These are phyloP conservation scores for Teleogryllus oceanicus DNA, from an alignment of 2,888 invertebrate genomes.

Conservation along the genomic window DNA sequence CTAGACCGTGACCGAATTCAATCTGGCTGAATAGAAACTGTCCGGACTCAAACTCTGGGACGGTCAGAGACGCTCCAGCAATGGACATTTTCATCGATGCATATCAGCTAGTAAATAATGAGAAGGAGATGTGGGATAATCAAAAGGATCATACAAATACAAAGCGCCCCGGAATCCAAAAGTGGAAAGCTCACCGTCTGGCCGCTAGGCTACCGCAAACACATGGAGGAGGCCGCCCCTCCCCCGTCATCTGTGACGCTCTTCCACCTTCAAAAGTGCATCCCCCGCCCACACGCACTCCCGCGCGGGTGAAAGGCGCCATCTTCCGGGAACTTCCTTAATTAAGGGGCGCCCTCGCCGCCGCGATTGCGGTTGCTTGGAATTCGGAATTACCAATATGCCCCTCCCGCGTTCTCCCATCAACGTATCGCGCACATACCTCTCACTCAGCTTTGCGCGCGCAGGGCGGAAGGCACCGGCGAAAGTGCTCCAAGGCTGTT, in stretches of 20 bases:
- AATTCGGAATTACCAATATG: neutral
- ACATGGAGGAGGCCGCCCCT: neutral
- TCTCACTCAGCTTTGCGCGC: neutral
- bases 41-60: no score
- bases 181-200: no score
- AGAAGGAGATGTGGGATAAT: no score
- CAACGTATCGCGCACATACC: neutral
- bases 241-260: neutral
- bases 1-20: no score
- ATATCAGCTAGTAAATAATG: no score
- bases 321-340: neutral
- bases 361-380: neutral
- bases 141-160: no score
- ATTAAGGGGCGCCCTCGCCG: neutral
- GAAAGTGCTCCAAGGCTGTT: no score
- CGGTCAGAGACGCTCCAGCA: no score
- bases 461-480: no score
- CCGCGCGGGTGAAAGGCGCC: neutral
- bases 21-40: no score
- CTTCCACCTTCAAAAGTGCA: neutral
- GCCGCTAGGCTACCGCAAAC: neutral
- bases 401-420: neutral
- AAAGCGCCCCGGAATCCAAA: no score
- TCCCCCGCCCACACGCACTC: neutral
- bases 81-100: no score